Conservation (phyloP, 2,797 vertebrate species). For the Astyanax mexicanus region DNA sequence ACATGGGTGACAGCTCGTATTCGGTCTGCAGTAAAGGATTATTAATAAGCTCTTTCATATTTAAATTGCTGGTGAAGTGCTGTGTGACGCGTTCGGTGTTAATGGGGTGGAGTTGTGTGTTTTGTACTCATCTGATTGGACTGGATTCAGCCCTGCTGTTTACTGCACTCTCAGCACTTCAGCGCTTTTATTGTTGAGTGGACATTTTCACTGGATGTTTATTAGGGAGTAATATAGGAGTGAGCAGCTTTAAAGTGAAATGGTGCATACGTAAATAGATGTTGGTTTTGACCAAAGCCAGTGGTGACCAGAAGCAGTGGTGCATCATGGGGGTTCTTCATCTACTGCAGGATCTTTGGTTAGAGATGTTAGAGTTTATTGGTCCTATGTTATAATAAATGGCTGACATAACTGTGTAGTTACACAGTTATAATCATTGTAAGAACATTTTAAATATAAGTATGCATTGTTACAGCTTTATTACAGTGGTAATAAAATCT, state of each 20-base stretch:
- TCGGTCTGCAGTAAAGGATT: background rate
- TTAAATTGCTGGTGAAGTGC: conserved; percentile 39
- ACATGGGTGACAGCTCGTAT: conserved; percentile 13
- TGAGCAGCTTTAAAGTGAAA: background rate
- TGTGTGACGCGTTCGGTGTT: conserved; percentile 24
- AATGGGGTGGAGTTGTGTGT: conserved; percentile 1
- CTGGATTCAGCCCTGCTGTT: background rate
- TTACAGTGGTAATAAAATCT: too few relatives aligned
- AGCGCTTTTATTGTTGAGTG: background rate
- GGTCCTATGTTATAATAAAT: too few relatives aligned
- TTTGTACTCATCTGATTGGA: background rate
- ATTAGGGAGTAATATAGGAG: background rate
- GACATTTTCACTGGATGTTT: conserved; percentile 9
- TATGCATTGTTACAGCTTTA: too few relatives aligned
- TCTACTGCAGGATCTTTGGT: too few relatives aligned
- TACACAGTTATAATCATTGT: too few relatives aligned
- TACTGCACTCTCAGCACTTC: background rate
- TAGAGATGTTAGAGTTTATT: too few relatives aligned
- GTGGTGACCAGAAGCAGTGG: background rate
- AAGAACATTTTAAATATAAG: too few relatives aligned
- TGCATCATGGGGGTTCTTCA: background rate
- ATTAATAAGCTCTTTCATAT: conserved; percentile 35
- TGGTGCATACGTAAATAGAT: background rate
- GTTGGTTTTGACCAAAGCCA: background rate
- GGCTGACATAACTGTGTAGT: too few relatives aligned